A percentile compares a stretch with the other conserved stretches of the same genome.
phyloP scores from a whole-genome alignment of 2,113 vertebrate genomes.

The Irena cyanogastra region DNA sequence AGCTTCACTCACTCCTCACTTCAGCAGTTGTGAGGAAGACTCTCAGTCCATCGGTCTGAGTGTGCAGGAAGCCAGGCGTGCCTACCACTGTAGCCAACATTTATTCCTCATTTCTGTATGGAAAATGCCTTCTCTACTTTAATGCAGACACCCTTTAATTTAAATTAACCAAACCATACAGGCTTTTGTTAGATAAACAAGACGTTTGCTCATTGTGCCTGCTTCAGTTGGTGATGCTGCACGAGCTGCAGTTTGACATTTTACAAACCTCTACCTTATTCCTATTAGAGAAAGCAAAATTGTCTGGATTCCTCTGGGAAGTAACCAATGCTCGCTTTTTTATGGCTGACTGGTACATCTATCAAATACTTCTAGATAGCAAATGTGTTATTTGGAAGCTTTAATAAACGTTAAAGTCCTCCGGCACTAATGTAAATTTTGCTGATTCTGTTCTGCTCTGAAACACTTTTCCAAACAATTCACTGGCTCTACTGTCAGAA shows the following conservation, averaged over 20 bases:
- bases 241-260: conserved; percentile 60
- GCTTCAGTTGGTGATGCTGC: neutral
- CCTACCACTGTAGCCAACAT: neutral
- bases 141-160: neutral
- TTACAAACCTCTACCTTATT: conserved; percentile 34
- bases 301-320: conserved; percentile 63
- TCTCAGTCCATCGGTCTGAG: accelerated
- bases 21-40: neutral
- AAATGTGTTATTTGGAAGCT: conserved; percentile 61
- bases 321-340: conserved; percentile 28
- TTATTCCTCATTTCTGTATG: neutral
- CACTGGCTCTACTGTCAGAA: neutral
- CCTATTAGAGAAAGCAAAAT: conserved; percentile 66
- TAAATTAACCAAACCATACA: conserved; percentile 14
- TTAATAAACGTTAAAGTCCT: conserved; percentile 52
- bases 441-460: neutral
- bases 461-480: neutral
- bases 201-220: neutral
- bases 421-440: conserved; percentile 11
- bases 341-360: conserved; percentile 57
- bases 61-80: neutral
- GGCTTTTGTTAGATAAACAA: conserved; percentile 32
- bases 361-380: conserved; percentile 36
- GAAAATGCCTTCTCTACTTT: neutral
- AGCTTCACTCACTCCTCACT: neutral